Percentiles rank a stretch among this genome's conserved stretches.
Conservation (phyloP, 2,797 vertebrate genomes). For the Anabacerthia variegaticeps region DNA sequence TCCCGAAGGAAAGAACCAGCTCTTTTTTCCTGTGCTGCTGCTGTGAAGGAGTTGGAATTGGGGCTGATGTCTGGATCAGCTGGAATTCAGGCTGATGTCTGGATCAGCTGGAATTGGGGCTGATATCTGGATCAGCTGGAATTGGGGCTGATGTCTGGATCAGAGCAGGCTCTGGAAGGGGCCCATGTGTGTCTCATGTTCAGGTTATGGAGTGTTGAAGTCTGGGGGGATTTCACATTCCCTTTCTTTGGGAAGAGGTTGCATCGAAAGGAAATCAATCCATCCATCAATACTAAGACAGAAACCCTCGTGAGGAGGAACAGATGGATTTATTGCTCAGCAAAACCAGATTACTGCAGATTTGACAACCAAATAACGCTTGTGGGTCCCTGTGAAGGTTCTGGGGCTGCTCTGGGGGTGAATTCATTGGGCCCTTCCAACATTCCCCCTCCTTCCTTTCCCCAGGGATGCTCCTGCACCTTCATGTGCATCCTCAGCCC, state of each 20-base stretch:
- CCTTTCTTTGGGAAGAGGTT: neutral
- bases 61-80: neutral
- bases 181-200: neutral
- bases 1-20: rapidly evolving
- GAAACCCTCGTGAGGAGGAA: neutral
- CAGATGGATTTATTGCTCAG: neutral
- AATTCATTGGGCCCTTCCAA: neutral
- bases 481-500: rapidly evolving
- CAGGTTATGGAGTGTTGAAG: neutral
- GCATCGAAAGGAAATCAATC: neutral
- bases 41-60: neutral
- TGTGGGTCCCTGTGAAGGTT: neutral
- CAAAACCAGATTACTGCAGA: neutral
- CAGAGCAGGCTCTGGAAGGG: neutral
- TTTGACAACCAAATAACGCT: neutral
- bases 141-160: neutral
- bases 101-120: neutral
- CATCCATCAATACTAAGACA: neutral
- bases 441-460: neutral
- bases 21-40: neutral
- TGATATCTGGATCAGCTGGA: neutral
- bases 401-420: neutral
- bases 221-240: neutral
- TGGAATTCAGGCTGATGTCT: neutral
- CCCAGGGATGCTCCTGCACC: rapidly evolving